Evolutionary conservation across 2,888 invertebrate genomes (phyloP).

Genomic region (Bursaphelenchus okinawaensis): DNA sequence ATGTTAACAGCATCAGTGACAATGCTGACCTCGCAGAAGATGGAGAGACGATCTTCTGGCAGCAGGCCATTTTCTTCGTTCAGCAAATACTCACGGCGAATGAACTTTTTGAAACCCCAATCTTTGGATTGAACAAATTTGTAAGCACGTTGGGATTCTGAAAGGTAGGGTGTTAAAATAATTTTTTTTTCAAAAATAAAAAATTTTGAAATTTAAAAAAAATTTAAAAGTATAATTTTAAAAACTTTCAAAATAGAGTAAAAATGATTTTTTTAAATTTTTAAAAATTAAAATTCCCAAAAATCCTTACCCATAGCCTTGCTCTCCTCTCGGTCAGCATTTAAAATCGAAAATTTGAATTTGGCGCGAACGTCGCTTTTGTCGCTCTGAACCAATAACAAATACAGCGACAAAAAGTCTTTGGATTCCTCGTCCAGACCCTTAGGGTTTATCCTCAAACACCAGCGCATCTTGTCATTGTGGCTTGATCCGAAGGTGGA

Average conservation of each 20-base stretch:
- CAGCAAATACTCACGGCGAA: conserved; percentile 92
- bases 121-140: conserved; percentile 99
- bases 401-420: conserved; percentile 97
- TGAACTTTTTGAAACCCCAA: conserved; percentile 99
- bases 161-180: too few relatives aligned
- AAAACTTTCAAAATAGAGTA: background rate
- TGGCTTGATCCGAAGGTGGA: conserved; percentile 93
- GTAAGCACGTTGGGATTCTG: conserved; percentile 83
- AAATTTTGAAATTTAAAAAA: background rate
- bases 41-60: conserved; percentile 96
- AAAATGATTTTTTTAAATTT: too few relatives aligned
- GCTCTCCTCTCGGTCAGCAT: conserved; percentile 99
- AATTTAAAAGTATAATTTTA: background rate
- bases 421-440: conserved; percentile 98
- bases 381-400: conserved; percentile 97
- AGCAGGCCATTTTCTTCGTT: conserved; percentile 97
- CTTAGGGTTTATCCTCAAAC: conserved; percentile 98
- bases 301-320: conserved; percentile 86
- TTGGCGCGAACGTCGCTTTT: conserved; percentile 99
- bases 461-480: conserved; percentile 98
- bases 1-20: conserved; percentile 99
- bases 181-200: conserved; percentile 45
- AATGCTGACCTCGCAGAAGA: conserved; percentile 70
- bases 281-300: background rate
- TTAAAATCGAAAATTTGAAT: conserved; percentile 99